Evolutionary conservation across 1,140 invertebrate genomes (phyloP).

Genomic region (Megalonaias nervosa): DNA sequence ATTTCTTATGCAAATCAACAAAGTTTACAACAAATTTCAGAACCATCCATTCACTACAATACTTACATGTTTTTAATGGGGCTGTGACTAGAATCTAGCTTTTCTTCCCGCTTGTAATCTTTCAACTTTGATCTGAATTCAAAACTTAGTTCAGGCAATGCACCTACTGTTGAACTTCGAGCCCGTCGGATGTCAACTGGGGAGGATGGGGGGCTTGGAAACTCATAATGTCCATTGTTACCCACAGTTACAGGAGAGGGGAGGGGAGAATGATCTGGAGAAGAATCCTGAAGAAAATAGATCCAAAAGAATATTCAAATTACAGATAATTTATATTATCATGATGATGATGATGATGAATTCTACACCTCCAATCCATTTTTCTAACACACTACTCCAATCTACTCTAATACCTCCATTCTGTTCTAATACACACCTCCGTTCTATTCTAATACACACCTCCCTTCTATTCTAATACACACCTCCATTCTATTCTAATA

Average conservation of each 20-base stretch:
- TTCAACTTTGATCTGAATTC: slow-evolving; percentile 30
- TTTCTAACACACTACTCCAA: too few relatives aligned
- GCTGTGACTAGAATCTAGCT: slow-evolving; percentile 37
- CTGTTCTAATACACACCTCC: too few relatives aligned
- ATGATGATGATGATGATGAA: too few relatives aligned
- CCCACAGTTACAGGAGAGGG: slow-evolving; percentile 53
- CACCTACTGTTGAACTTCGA: slow-evolving; percentile 66
- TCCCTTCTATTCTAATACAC: too few relatives aligned
- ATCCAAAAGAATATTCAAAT: slow-evolving; percentile 52
- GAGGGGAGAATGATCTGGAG: slow-evolving; percentile 60
- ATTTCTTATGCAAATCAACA: too few relatives aligned
- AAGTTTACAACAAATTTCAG: too few relatives aligned
- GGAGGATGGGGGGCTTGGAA: slow-evolving; percentile 57
- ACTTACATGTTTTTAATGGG: slow-evolving; percentile 65
- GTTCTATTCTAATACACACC: too few relatives aligned
- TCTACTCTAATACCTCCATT: too few relatives aligned
- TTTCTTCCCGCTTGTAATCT: slow-evolving; percentile 39
- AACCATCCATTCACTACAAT: background rate
- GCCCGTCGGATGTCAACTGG: slow-evolving; percentile 44
- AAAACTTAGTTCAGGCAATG: slow-evolving; percentile 43
- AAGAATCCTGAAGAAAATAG: slow-evolving; percentile 26
- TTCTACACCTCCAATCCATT: too few relatives aligned
- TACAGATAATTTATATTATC: background rate
- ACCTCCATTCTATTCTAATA: too few relatives aligned
- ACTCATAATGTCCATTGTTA: slow-evolving; percentile 50